A percentile compares a stretch with the other conserved stretches of the same genome.
phyloP scores from a whole-genome alignment of 2,797 vertebrate species.

The Notolabrus celidotus region DNA sequence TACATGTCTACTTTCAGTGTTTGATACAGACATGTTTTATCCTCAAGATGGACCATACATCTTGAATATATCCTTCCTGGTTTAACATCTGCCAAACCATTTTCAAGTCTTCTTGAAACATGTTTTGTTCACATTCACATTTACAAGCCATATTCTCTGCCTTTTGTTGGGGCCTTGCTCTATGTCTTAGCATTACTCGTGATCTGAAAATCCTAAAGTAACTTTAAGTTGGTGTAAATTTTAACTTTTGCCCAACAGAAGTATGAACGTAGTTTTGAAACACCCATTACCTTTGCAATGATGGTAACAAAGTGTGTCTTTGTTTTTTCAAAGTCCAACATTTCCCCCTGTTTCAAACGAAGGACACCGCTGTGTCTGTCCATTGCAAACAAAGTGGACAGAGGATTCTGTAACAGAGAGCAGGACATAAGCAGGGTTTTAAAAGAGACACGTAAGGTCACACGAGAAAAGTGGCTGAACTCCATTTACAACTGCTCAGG shows the following conservation, averaged over 20 bases:
- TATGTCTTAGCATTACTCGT: too few relatives aligned
- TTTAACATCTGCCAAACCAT: not conserved
- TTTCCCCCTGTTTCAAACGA: conserved; percentile 88
- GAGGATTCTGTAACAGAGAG: conserved; percentile 66
- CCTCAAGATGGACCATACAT: not conserved
- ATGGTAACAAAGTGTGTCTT: conserved; percentile 91
- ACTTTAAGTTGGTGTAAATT: not conserved
- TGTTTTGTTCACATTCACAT: too few relatives aligned
- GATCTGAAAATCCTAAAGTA: not conserved
- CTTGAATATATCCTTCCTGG: not conserved
- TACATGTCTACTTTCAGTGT: not conserved
- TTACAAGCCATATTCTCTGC: not conserved
- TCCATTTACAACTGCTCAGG: conserved; percentile 40
- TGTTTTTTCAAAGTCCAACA: conserved; percentile 93
- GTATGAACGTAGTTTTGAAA: not conserved
- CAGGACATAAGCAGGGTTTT: conserved; percentile 41
- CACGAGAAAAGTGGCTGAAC: conserved; percentile 32
- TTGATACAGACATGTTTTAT: not conserved
- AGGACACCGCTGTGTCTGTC: conserved; percentile 93
- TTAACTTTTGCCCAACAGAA: not conserved
- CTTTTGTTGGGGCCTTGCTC: not conserved
- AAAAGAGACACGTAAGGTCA: conserved; percentile 43
- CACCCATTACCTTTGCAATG: conserved; percentile 89
- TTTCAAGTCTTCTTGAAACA: not conserved
- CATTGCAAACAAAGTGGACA: conserved; percentile 86